A percentile compares a stretch with the other conserved stretches of the same genome.
phyloP scores from a whole-genome alignment of 2,113 vertebrate genomes.

The Callithrix jacchus region DNA sequence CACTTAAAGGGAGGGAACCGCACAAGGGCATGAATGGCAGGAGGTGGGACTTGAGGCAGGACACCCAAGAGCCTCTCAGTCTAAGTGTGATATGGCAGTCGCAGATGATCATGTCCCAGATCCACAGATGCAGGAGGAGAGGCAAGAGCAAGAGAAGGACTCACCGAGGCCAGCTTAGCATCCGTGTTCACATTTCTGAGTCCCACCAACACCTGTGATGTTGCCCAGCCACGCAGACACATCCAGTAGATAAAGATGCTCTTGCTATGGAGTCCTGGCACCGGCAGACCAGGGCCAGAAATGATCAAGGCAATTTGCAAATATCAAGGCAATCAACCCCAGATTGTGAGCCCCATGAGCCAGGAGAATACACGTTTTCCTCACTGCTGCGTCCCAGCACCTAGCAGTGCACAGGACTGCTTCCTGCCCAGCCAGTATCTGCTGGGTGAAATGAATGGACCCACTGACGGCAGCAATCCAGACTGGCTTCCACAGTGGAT shows the following conservation, averaged over 20 bases:
- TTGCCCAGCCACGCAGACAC: fast-evolving
- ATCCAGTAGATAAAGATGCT: fast-evolving
- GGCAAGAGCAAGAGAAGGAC: background rate
- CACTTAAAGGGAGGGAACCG: background rate
- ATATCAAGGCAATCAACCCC: background rate
- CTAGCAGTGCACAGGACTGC: fast-evolving
- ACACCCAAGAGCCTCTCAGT: background rate
- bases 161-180: fast-evolving
- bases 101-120: background rate
- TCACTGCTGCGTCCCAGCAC: fast-evolving
- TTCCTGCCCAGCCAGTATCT: fast-evolving
- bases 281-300: background rate
- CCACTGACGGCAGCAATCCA: fast-evolving
- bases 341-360: background rate
- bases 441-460: fast-evolving
- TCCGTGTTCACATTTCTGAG: fast-evolving
- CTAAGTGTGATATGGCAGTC: background rate
- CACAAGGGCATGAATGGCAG: background rate
- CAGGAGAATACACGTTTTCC: fast-evolving
- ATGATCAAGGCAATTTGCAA: fast-evolving
- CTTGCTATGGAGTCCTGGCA: background rate
- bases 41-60: background rate
- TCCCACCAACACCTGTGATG: background rate
- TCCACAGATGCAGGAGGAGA: background rate
- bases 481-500: background rate